Evolutionary conservation across 2,797 vertebrate species (phyloP).

Genomic region (Brachyalestes nurse): DNA sequence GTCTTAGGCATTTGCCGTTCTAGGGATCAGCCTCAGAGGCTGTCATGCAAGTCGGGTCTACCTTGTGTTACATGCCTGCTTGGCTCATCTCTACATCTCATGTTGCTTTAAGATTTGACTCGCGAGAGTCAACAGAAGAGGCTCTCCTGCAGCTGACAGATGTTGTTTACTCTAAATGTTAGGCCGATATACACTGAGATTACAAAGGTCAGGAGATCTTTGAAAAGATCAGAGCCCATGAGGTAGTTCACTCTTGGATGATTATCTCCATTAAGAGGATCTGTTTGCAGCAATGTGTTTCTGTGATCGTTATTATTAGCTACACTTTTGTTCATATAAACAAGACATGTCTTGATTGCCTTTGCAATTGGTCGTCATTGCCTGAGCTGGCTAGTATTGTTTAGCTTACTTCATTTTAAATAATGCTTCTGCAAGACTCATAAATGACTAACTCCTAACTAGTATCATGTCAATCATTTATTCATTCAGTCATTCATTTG

Average conservation of each 20-base stretch:
- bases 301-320: conserved; percentile 4
- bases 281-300: background rate
- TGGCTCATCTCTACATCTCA: background rate
- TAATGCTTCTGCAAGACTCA: background rate
- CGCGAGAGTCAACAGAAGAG: background rate
- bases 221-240: conserved; percentile 20
- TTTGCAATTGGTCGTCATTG: conserved; percentile 12
- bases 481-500: too few species aligned
- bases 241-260: background rate
- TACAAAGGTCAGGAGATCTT: conserved; percentile 10
- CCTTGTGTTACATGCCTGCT: background rate
- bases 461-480: background rate
- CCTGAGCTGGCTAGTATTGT: background rate
- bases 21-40: background rate
- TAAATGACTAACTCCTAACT: background rate
- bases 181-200: background rate
- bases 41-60: background rate
- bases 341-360: background rate
- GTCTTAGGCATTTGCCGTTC: background rate
- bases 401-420: background rate
- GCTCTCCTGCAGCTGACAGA: conserved; percentile 18
- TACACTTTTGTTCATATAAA: conserved; percentile 13
- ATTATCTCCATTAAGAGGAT: conserved; percentile 15
- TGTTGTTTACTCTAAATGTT: conserved; percentile 35
- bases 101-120: conserved; percentile 5